Conservation (phyloP, 2,797 vertebrate species). For the Crenuchus spilurus region DNA sequence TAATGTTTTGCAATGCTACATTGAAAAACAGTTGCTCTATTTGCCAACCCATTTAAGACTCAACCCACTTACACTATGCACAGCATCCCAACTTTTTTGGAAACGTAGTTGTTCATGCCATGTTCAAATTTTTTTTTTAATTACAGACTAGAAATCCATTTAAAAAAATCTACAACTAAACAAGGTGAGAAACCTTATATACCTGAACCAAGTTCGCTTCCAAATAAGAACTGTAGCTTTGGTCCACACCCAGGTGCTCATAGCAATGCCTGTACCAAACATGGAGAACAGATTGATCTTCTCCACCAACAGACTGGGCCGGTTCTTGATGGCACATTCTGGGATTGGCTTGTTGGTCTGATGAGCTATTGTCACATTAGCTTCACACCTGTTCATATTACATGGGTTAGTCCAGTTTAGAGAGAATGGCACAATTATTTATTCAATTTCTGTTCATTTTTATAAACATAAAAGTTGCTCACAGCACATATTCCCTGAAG, state of each 20-base stretch:
- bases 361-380: constrained; percentile 94
- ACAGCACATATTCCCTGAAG: constrained; percentile 97
- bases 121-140: too few relatives aligned
- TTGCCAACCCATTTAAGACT: too few relatives aligned
- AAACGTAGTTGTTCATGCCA: too few relatives aligned
- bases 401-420: neutral
- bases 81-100: too few relatives aligned
- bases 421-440: too few relatives aligned
- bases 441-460: neutral
- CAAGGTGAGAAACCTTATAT: constrained; percentile 50
- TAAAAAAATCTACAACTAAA: neutral
- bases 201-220: constrained; percentile 98
- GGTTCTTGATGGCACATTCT: constrained; percentile 96
- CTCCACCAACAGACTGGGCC: constrained; percentile 94
- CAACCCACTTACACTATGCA: too few relatives aligned
- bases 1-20: too few relatives aligned
- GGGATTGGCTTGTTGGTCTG: constrained; percentile 95
- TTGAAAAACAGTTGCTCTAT: too few relatives aligned
- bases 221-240: constrained; percentile 98
- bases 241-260: constrained; percentile 99
- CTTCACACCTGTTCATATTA: constrained; percentile 84
- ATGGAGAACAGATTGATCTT: constrained; percentile 99
- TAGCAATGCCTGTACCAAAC: constrained; percentile 96
- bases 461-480: constrained; percentile 61
- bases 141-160: too few relatives aligned